These are phyloP conservation scores for Pyrgilauda ruficollis DNA, from an alignment of 2,113 vertebrate genomes.

Conservation along the genomic window DNA sequence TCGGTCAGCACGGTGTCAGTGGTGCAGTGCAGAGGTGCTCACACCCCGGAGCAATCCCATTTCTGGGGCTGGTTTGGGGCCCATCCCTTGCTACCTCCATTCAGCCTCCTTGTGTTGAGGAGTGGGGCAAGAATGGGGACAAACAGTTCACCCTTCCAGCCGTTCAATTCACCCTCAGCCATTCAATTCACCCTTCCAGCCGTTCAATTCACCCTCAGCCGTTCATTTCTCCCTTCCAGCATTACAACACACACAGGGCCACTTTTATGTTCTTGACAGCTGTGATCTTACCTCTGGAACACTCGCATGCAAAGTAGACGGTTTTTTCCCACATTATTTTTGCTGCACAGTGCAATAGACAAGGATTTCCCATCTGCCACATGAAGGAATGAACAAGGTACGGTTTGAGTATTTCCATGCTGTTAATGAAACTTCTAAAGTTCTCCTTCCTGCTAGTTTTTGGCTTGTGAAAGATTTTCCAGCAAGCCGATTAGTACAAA, in stretches of 20 bases:
- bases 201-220: neutral
- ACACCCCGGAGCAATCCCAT: no score
- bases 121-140: neutral
- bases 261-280: neutral
- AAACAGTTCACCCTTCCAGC: neutral
- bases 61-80: neutral
- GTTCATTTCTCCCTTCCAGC: neutral
- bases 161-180: neutral
- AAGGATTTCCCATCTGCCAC: neutral
- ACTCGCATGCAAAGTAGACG: accelerated
- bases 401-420: neutral
- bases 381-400: neutral
- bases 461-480: neutral
- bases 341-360: accelerated
- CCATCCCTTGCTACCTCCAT: accelerated
- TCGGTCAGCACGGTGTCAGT: accelerated
- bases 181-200: neutral
- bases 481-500: neutral
- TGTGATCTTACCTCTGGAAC: neutral
- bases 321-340: neutral
- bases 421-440: neutral
- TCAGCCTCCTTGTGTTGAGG: neutral
- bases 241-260: no score
- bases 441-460: neutral
- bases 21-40: neutral